Evolutionary conservation across 2,797 vertebrate species (phyloP).

Genomic region (Melanotaenia nigrans): DNA sequence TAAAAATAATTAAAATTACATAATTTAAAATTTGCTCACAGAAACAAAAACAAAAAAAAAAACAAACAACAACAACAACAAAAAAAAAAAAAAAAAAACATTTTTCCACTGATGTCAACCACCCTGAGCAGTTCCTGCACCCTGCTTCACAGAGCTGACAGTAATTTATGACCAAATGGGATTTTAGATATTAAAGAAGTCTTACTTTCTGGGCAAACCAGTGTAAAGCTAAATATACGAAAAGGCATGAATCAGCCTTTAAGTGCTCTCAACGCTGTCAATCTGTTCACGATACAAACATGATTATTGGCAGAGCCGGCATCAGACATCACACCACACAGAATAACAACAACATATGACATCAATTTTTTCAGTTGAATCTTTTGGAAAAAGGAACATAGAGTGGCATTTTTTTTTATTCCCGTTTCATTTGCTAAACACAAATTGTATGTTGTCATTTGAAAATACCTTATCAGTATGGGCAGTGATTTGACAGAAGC

Average conservation of each 20-base stretch:
- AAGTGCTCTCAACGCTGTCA: conserved; percentile 37
- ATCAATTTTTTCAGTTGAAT: conserved; percentile 49
- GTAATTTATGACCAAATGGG: background rate
- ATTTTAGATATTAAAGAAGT: background rate
- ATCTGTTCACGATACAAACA: conserved; percentile 32
- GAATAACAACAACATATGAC: conserved; percentile 53
- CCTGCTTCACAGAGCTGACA: background rate
- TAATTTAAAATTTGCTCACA: background rate
- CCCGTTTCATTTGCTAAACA: conserved; percentile 66
- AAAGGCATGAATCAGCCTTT: conserved; percentile 27
- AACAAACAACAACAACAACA: too few relatives aligned
- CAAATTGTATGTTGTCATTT: conserved; percentile 70
- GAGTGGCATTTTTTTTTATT: conserved; percentile 63
- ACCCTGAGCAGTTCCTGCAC: background rate
- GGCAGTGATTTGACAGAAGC: conserved; percentile 63
- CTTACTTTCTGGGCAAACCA: background rate
- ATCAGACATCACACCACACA: conserved; percentile 38
- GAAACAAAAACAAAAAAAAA: background rate
- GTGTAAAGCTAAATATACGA: conserved; percentile 17
- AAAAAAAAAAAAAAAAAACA: background rate
- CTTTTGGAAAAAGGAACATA: conserved; percentile 30
- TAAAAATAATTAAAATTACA: background rate
- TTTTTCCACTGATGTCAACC: background rate
- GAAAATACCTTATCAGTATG: conserved; percentile 60
- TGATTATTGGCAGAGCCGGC: conserved; percentile 41